Percentiles rank a stretch among this genome's conserved stretches.
phyloP scores from a whole-genome alignment of 30 jellyfish, hydroid and myxozoan genomes.

The Euphysa ruthae region DNA sequence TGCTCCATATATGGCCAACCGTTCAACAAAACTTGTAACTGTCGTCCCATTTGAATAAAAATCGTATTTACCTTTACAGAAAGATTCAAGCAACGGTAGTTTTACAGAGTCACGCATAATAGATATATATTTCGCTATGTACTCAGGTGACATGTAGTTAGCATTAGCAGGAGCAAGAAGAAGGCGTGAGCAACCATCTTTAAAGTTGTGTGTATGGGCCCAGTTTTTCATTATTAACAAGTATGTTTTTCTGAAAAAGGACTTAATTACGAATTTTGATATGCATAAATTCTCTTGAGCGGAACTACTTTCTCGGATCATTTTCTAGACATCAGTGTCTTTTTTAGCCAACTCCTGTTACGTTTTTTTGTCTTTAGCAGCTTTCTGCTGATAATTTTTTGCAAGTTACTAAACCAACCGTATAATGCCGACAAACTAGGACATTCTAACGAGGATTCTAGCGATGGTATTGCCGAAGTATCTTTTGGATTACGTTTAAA shows the following conservation, averaged over 20 bases:
- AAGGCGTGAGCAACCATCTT: neutral
- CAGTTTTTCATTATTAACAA: neutral
- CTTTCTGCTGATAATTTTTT: neutral
- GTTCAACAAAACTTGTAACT: conserved; percentile 7
- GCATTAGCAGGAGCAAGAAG: conserved; percentile 21
- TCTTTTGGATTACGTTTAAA: too few species aligned
- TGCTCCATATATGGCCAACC: neutral
- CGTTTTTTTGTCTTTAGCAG: neutral
- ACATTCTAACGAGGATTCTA: too few species aligned
- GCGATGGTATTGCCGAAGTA: too few species aligned
- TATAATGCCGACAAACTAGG: neutral
- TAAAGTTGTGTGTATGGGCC: conserved; percentile 2
- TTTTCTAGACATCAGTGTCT: conserved; percentile 7
- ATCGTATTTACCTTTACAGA: neutral
- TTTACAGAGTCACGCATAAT: conserved; percentile 1
- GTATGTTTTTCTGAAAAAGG: conserved; percentile 2
- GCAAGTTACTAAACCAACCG: neutral
- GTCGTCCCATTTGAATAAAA: conserved; percentile 1
- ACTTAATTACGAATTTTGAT: neutral
- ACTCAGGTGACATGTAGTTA: conserved; percentile 26
- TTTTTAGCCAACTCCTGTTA: neutral
- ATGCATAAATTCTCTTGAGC: neutral
- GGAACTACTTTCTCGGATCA: neutral
- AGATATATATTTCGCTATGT: neutral
- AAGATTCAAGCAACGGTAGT: conserved; percentile 18